Evolutionary conservation across 1,140 invertebrate species (phyloP).

Genomic region (Sitophilus oryzae): DNA sequence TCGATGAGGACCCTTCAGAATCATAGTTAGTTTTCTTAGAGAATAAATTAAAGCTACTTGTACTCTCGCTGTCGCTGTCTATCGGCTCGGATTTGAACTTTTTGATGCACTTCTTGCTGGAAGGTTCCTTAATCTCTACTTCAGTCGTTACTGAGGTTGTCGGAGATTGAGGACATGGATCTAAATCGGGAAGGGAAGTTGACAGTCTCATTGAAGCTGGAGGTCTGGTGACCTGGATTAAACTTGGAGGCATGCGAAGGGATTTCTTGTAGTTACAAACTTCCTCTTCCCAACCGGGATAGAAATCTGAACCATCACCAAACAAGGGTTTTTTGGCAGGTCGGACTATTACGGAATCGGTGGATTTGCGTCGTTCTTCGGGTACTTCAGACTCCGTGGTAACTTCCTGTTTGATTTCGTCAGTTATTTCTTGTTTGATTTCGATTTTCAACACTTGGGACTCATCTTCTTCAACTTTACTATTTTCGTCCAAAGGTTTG

Average conservation of each 20-base stretch:
- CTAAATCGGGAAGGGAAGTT: slow-evolving; percentile 68
- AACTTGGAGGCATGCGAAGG: slow-evolving; percentile 65
- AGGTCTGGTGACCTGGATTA: slow-evolving; percentile 68
- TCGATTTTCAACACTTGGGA: slow-evolving; percentile 21
- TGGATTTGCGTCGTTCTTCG: slow-evolving; percentile 9
- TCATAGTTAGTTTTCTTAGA: slow-evolving; percentile 56
- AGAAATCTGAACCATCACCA: slow-evolving; percentile 66
- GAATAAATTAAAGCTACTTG: slow-evolving; percentile 54
- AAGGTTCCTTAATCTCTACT: slow-evolving; percentile 38
- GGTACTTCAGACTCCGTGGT: slow-evolving; percentile 9
- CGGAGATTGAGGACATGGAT: slow-evolving; percentile 59
- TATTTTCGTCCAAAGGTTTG: neutral
- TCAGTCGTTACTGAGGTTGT: slow-evolving; percentile 53
- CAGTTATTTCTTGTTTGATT: slow-evolving; percentile 36
- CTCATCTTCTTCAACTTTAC: neutral
- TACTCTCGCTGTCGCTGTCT: slow-evolving; percentile 62
- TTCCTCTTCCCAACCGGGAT: slow-evolving; percentile 74
- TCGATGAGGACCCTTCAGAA: slow-evolving; percentile 56
- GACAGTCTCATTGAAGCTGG: slow-evolving; percentile 55
- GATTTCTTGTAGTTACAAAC: slow-evolving; percentile 75
- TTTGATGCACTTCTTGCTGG: slow-evolving; percentile 16
- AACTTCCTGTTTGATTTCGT: neutral
- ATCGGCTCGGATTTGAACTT: slow-evolving; percentile 47
- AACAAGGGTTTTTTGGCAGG: slow-evolving; percentile 55
- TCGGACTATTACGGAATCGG: slow-evolving; percentile 19